Evolutionary conservation across 2,113 vertebrate species (phyloP), one percentile per base, ranked within the genome.

Genomic region (Malurus cyaneus): DNA sequence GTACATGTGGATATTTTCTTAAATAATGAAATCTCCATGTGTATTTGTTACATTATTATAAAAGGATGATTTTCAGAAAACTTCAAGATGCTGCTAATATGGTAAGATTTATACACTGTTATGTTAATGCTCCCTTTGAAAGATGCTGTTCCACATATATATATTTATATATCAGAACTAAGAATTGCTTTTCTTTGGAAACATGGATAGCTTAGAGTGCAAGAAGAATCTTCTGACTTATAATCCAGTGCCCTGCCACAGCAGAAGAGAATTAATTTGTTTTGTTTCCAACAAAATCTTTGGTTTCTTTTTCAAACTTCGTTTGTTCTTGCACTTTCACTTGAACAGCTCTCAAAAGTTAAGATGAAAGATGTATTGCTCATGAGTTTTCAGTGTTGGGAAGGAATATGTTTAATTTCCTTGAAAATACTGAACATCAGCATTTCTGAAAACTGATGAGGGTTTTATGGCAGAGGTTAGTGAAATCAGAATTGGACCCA

Each of bases 91-190:
- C 83, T 95, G 83, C 77, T 94, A 79, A 60, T 79, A 28, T 4
- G 10, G 2, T 56, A 50, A 52, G 47, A 74, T 79, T 78, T 93
- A 34, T 74, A 59, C 21, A 44, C 50, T 80, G 16, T 85, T 81
- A 44, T 86, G 36, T 73, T 88, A 32, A 44, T 80, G 59, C 54
- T 88, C 44, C 28, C 8, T 95, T 92, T 64, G 34, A 46, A 85
- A 53, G 79, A 65, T 79, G 61, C 26, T 50, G 5, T 76, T 26
- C 8, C 42, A 61, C 29, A 39, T 72, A 73, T 50, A 73, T 50
- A 69, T 88, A 85, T 82, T 88, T 88, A 50, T 61, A 32, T 64
- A 36, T 93, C 65, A 95, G 80, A 93, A 44, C 26, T 84, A 82
- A 79, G 57, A 36, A 73, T 24, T 72, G 16, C 13, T 72, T 69